phyloP scores from a whole-genome alignment of 2,797 vertebrate species.

The Tympanoctomys barrerae region DNA sequence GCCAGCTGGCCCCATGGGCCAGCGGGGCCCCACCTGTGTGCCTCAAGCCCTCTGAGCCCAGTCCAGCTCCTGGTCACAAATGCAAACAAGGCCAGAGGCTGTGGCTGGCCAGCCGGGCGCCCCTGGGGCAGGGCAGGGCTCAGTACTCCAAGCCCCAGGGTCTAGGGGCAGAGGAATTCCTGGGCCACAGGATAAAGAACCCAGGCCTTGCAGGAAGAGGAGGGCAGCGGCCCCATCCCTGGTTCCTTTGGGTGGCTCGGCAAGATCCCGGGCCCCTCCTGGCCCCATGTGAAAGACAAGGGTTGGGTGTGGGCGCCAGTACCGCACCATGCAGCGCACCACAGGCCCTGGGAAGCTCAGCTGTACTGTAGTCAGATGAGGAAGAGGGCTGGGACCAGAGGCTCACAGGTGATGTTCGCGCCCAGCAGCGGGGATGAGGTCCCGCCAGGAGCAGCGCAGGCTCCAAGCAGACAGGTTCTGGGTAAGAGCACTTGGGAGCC shows the following conservation, averaged over 20 bases:
- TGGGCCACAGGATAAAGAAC: neutral
- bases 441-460: neutral
- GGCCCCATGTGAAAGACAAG: neutral
- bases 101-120: rapidly evolving
- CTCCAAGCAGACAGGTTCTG: neutral
- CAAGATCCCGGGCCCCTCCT: no score
- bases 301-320: rapidly evolving
- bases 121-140: neutral
- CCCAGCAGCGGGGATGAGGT: rapidly evolving
- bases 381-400: neutral
- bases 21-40: neutral
- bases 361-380: rapidly evolving
- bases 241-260: neutral
- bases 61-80: neutral
- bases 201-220: neutral
- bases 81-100: neutral
- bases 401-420: rapidly evolving
- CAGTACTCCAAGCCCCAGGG: neutral
- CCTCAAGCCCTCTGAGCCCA: rapidly evolving
- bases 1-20: conserved; percentile 43
- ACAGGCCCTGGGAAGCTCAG: rapidly evolving
- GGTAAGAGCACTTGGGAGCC: neutral
- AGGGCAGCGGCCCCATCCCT: neutral
- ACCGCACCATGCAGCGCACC: neutral
- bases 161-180: neutral